Evolutionary conservation across 2,113 vertebrate genomes (phyloP), one percentile per base, ranked within the genome.

Genomic region (Rhagologus leucostigma): DNA sequence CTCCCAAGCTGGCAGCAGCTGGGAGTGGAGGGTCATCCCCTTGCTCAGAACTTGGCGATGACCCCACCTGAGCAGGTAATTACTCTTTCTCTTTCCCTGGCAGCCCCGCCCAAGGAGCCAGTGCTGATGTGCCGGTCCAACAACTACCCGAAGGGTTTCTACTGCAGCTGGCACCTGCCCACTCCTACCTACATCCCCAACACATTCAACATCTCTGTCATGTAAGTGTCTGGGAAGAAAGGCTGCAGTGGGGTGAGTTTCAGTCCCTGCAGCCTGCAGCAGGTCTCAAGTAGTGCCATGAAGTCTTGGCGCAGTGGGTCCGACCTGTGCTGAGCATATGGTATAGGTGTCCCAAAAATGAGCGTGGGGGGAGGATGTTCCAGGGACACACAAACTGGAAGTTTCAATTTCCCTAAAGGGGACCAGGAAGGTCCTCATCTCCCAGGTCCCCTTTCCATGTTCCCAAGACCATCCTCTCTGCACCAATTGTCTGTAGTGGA

Each of bases 101-200:
- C 93, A 99, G 99, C 96, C 42, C 98, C 98, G 0, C 99, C 99
- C 0, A 97, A 96, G 88, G 98, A 99, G 84, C 99, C 99, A 9
- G 92, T 97, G 55, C 97, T 99, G 97, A 98, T 98, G 93, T 99
- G 99, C 95, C 98, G 99, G 37, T 99, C 99, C 97, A 99, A 99
- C 98, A 99, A 99, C 65, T 99, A 99, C 90, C 99, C 99, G 1
- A 99, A 99, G 80, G 99, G 99, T 82, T 99, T 99, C 98, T 99
- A 99, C 98, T 99, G 99, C 98, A 99, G 98, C 97, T 99, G 99
- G 99, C 99, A 99, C 85, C 98, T 99, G 89, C 97, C 97, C 41
- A 97, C 98, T 71, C 98, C 98, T 6, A 99, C 99, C 13, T 99
- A 98, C 98, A 98, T 99, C 96, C 99, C 99, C 90, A 99, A 99